Conservation (phyloP, 2,888 invertebrate genomes). For the Mesochorus sp. region DNA sequence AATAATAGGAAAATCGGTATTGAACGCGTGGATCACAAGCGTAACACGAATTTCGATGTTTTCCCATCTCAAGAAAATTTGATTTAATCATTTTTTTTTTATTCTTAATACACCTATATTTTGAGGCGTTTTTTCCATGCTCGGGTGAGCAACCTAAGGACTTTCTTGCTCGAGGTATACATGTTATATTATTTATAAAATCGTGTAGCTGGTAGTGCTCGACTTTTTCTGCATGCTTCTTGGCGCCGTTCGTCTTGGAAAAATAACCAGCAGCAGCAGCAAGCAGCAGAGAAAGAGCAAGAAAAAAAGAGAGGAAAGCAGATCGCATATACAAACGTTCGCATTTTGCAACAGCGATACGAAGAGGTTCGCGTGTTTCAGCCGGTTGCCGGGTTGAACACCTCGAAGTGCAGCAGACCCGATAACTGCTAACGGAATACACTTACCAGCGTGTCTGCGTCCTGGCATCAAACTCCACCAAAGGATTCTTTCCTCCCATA, state of each 20-base stretch:
- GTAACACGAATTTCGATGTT: conserved; percentile 48
- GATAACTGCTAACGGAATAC: conserved; percentile 78
- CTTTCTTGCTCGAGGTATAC: conserved; percentile 13
- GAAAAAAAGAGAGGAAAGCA: not conserved
- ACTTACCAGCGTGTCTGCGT: conserved; percentile 54
- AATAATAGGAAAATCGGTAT: conserved; percentile 4
- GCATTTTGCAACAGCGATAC: conserved; percentile 47
- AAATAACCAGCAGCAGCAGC: not conserved
- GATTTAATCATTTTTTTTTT: not conserved
- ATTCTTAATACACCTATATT: not conserved
- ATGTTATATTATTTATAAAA: conserved; percentile 37
- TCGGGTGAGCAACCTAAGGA: conserved; percentile 41
- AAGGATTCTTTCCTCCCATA: conserved; percentile 26
- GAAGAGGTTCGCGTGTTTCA: conserved; percentile 68
- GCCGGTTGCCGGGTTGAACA: conserved; percentile 78
- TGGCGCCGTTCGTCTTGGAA: conserved; percentile 31
- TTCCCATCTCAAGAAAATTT: conserved; percentile 18
- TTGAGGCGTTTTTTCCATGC: conserved; percentile 39
- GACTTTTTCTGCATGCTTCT: conserved; percentile 18
- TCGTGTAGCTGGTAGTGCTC: not conserved
- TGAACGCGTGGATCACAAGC: not conserved
- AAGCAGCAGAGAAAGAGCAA: not conserved
- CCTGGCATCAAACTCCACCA: conserved; percentile 20
- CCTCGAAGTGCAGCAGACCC: conserved; percentile 78
- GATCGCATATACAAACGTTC: conserved; percentile 22